Conservation (phyloP, 2,888 invertebrate genomes). For the Oligia fasciuncula region DNA sequence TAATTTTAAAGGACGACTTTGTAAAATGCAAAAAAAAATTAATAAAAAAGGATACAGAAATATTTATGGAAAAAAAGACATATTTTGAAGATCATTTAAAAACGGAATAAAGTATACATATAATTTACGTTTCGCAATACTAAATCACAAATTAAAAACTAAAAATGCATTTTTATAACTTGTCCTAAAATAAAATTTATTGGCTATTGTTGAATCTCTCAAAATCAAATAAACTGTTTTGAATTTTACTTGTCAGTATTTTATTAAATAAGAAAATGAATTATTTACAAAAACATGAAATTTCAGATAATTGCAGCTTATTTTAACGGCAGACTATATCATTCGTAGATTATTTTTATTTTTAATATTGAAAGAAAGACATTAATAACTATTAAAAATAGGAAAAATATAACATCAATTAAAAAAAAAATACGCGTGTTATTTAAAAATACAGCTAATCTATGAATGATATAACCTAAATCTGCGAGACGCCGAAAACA, state of each 20-base stretch:
- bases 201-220: slow-evolving; percentile 58
- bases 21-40: background rate
- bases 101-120: slow-evolving; percentile 1
- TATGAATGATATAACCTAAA: slow-evolving; percentile 45
- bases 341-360: slow-evolving; percentile 29
- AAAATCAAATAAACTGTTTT: slow-evolving; percentile 31
- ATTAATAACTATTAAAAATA: background rate
- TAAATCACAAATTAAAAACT: background rate
- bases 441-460: slow-evolving; percentile 13
- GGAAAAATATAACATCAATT: background rate
- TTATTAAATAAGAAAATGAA: slow-evolving; percentile 35
- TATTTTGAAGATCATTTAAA: background rate
- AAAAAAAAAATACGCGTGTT: background rate
- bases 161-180: slow-evolving; percentile 13
- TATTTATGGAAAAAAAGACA: background rate
- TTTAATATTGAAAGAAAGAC: background rate
- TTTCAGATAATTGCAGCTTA: slow-evolving; percentile 38
- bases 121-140: background rate
- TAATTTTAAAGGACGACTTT: slow-evolving; percentile 35
- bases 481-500: slow-evolving; percentile 34
- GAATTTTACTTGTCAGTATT: slow-evolving; percentile 54
- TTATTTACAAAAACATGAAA: slow-evolving; percentile 17
- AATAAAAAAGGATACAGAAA: background rate
- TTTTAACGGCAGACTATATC: slow-evolving; percentile 10
- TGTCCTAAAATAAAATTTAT: slow-evolving; percentile 44